Evolutionary conservation across 2,888 invertebrate species (phyloP), one percentile per base, ranked within the genome.

Genomic region (Megastigmus dorsalis): DNA sequence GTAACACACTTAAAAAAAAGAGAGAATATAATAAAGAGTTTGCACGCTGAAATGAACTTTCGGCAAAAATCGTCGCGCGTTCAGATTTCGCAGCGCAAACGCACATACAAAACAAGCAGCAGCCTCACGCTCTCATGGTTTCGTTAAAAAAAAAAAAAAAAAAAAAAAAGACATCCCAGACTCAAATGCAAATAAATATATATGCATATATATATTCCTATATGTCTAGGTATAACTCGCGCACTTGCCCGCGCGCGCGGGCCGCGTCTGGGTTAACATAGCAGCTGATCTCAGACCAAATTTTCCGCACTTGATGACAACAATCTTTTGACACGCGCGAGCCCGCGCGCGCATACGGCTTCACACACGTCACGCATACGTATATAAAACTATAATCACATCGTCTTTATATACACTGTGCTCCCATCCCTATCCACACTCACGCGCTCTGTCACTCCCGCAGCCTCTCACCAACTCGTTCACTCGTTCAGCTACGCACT

Each of bases 101-200:
- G 55, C 60, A 59, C 66, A 43, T 66, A 60, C 52, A 52, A 43
- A 73, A 67, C 54, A 73, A 62, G 67, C 60, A 36, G 28, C 9
- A 67, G 43, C 33, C 15, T 59, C n/a, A 5, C 30, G 10, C 18
- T n/a, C 10, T 20, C 43, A 26, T n/a, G n/a, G n/a, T n/a, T 23
- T 62, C 68, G 15, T 28, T 54, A 67, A 23, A n/a, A 73, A 38
- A 57, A 23, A n/a, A 73, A 38, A 57, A n/a, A n/a, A n/a, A n/a
- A n/a, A n/a, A n/a, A n/a, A n/a, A n/a, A n/a, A n/a, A 45, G 20
- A 62, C 41, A 59, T 54, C 43, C 28, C 66, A 72, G 54, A 79
- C 75, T 76, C 82, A 82, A 82, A 80, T 80, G 80, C 81, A 83
- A 84, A 84, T 84, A 84, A 84, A 84, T 84, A 83, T 83, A 81